Evolutionary conservation across 1,140 invertebrate species (phyloP), one percentile per base, ranked within the genome.

Genomic region (Phortica variegata): DNA sequence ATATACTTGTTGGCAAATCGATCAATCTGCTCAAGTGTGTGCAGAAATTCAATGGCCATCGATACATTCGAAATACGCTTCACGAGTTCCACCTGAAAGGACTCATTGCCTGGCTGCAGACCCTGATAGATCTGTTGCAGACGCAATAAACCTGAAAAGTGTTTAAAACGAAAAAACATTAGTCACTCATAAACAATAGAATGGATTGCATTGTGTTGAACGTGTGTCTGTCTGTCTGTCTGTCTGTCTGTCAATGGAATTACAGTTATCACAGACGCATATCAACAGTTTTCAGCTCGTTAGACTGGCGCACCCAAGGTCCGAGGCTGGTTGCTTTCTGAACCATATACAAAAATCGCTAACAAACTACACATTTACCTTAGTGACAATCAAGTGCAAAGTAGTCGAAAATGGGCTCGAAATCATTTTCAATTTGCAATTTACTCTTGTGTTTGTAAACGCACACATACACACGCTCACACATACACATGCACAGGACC

Each of bases 41-140:
- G 82, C 20, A 93, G 79, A 75, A 90, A 92, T 54, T 86, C 84
- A 47, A 93, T 82, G 32, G 88, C 88, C 56, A 90, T 88, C 15
- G 85, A 83, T 21, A 86, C 84, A 62, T 89, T 90, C 58, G 84
- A 81, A 70, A 91, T 87, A 57, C 87, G 83, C 73, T 89, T 88
- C 39, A 91, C 88, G 44, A 86, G 85, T 58, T 88, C 85, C 55
- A 94, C 89, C 78, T 89, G 88, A 78, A 93, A 88, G 46, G 85
- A 85, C 54, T 88, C 84, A 65, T 87, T 86, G 39, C 86, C 86
- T 42, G 89, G 88, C 48, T 84, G 84, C 60, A 92, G 78, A 17
- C 85, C 85, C 74, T 93, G 90, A 72, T 94, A 93, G 54, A 93
- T 89, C 78, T 91, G 88, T 68, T 96, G 92, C 60, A 93, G 81